phyloP scores from a whole-genome alignment of 2,888 invertebrate species.

The Podotricha telesiphe region DNA sequence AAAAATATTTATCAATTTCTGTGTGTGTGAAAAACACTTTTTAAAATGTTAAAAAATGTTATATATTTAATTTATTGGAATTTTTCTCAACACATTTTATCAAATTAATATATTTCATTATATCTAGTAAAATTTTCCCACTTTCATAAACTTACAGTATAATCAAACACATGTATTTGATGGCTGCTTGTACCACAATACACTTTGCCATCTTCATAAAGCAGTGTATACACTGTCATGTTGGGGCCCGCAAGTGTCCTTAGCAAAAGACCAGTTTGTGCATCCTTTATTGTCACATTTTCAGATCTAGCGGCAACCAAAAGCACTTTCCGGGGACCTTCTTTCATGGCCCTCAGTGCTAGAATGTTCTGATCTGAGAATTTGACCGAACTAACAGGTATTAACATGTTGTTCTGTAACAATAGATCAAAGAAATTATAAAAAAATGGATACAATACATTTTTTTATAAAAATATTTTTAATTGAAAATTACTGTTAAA shows the following conservation, averaged over 20 bases:
- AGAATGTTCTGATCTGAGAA: constrained; percentile 87
- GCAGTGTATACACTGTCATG: constrained; percentile 87
- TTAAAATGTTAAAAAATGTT: too few relatives aligned
- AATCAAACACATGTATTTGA: constrained; percentile 89
- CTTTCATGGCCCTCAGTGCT: constrained; percentile 88
- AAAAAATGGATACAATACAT: too few relatives aligned
- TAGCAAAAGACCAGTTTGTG: constrained; percentile 86
- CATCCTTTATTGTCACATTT: constrained; percentile 88
- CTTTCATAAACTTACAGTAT: constrained; percentile 86
- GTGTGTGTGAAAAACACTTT: too few relatives aligned
- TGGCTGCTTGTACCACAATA: constrained; percentile 90
- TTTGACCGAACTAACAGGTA: constrained; percentile 80
- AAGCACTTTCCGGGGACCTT: constrained; percentile 88
- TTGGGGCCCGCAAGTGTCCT: constrained; percentile 84
- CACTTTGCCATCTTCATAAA: constrained; percentile 87
- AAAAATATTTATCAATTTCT: too few relatives aligned
- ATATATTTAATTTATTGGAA: too few relatives aligned
- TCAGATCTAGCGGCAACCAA: constrained; percentile 88
- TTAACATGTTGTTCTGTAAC: constrained; percentile 81
- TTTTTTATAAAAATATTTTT: too few relatives aligned
- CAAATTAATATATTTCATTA: too few relatives aligned
- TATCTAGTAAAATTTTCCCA: too few relatives aligned
- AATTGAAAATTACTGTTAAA: too few relatives aligned
- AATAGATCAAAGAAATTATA: neutral
- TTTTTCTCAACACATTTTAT: too few relatives aligned